Percentiles rank a stretch among this genome's conserved stretches.
These are phyloP conservation scores for Alexandromys fortis DNA, from an alignment of 2,113 vertebrate species.

Conservation along the genomic window DNA sequence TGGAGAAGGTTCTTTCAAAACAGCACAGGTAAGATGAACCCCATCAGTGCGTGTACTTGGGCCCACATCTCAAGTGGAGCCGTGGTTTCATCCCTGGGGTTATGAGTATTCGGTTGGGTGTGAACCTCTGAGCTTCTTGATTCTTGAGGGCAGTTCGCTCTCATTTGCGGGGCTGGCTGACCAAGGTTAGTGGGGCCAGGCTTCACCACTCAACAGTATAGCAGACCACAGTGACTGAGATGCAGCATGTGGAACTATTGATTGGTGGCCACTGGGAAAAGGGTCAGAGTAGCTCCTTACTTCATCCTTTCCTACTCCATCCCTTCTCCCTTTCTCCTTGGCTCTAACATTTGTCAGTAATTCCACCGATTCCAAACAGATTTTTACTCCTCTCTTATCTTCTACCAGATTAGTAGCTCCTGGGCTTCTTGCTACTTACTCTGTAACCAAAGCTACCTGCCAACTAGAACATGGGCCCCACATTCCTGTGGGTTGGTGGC, in stretches of 20 bases:
- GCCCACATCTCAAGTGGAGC: neutral
- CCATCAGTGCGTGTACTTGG: fast-evolving
- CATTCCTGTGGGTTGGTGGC: neutral
- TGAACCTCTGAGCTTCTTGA: fast-evolving
- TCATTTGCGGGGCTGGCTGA: neutral
- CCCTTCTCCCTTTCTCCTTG: neutral
- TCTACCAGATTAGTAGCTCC: too few relatives aligned
- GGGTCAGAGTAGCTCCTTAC: neutral
- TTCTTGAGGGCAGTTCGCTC: fast-evolving
- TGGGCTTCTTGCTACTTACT: neutral
- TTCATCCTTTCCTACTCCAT: neutral
- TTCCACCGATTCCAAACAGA: neutral
- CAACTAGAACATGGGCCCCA: neutral
- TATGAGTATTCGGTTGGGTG: fast-evolving
- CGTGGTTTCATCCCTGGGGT: neutral
- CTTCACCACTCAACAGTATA: fast-evolving
- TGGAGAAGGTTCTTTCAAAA: conserved; percentile 92
- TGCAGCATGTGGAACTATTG: fast-evolving
- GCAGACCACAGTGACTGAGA: fast-evolving
- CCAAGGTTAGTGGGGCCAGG: neutral
- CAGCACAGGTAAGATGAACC: conserved; percentile 91
- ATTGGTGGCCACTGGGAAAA: neutral
- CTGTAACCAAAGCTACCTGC: neutral
- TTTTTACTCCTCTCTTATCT: neutral
- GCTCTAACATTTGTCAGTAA: neutral